Percentiles rank a stretch among this genome's conserved stretches.
Conservation (phyloP, 1,140 invertebrate genomes). For the Drosophila persimilis region DNA sequence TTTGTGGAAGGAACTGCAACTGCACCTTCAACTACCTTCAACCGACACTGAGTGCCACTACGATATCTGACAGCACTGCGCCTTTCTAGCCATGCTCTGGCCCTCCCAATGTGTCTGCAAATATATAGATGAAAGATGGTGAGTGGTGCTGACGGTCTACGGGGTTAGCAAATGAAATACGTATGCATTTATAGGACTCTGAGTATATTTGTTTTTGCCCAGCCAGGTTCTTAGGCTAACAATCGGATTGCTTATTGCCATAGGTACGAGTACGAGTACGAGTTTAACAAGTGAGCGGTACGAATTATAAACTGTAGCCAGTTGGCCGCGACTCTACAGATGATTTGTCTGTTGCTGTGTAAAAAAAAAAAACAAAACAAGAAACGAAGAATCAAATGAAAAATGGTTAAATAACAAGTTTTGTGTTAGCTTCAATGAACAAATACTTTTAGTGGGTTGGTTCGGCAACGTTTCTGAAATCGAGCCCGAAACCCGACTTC, state of each 20-base stretch:
- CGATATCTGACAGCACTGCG: conserved; percentile 79
- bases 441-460: conserved; percentile 25
- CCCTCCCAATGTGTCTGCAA: conserved; percentile 77
- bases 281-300: conserved; percentile 39
- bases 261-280: conserved; percentile 14
- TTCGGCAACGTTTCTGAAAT: conserved; percentile 17
- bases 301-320: conserved; percentile 24
- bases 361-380: conserved; percentile 44
- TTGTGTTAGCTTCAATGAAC: conserved; percentile 27
- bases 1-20: conserved; percentile 66
- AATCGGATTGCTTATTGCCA: conserved; percentile 42
- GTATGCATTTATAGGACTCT: conserved; percentile 19
- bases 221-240: conserved; percentile 17
- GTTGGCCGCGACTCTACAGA: conserved; percentile 50
- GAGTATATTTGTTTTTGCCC: conserved; percentile 8
- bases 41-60: conserved; percentile 66
- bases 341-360: conserved; percentile 66
- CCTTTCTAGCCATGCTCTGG: conserved; percentile 69
- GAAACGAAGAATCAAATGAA: conserved; percentile 45
- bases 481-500: background rate
- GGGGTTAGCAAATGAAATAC: conserved; percentile 14
- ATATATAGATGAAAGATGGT: conserved; percentile 78
- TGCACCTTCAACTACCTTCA: conserved; percentile 38
- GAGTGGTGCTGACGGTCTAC: conserved; percentile 50
- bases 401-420: conserved; percentile 22